These are phyloP conservation scores for Atethmia centrago DNA, from an alignment of 2,888 invertebrate genomes.

Conservation along the genomic window DNA sequence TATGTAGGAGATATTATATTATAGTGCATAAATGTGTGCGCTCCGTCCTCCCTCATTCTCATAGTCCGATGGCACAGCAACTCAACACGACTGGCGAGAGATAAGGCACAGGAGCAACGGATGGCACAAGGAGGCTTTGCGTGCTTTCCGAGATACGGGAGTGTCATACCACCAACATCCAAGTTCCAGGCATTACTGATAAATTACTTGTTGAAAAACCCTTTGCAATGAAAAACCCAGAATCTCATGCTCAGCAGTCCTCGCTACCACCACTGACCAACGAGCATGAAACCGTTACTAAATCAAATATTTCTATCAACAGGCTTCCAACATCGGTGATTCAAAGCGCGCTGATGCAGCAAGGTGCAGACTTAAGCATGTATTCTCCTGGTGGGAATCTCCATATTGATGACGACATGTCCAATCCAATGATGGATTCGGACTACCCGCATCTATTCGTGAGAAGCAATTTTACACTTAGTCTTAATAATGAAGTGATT, in stretches of 20 bases:
- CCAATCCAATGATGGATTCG: slow-evolving; percentile 82
- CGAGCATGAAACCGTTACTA: not conserved
- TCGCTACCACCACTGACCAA: not conserved
- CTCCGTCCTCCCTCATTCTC: no score
- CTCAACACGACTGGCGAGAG: accelerated
- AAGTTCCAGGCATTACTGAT: not conserved
- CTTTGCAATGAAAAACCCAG: not conserved
- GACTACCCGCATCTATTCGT: slow-evolving; percentile 85
- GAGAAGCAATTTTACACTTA: slow-evolving; percentile 71
- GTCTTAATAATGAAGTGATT: slow-evolving; percentile 55
- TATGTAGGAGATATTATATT: no score
- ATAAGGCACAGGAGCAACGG: not conserved
- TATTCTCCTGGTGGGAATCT: slow-evolving; percentile 86
- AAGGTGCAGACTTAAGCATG: slow-evolving; percentile 86
- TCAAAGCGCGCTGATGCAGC: slow-evolving; percentile 87
- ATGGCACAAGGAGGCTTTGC: no score
- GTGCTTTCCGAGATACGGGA: not conserved
- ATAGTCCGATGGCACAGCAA: accelerated
- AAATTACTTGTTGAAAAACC: no score
- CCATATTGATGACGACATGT: slow-evolving; percentile 86
- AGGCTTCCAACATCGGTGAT: slow-evolving; percentile 87
- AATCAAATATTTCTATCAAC: slow-evolving; percentile 47
- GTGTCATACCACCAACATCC: not conserved
- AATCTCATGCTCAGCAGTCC: no score
- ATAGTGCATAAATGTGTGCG: not conserved